Percentiles rank a stretch among this genome's conserved stretches.
phyloP scores from a whole-genome alignment of 2,113 vertebrate species.

The Catagonus wagneri region DNA sequence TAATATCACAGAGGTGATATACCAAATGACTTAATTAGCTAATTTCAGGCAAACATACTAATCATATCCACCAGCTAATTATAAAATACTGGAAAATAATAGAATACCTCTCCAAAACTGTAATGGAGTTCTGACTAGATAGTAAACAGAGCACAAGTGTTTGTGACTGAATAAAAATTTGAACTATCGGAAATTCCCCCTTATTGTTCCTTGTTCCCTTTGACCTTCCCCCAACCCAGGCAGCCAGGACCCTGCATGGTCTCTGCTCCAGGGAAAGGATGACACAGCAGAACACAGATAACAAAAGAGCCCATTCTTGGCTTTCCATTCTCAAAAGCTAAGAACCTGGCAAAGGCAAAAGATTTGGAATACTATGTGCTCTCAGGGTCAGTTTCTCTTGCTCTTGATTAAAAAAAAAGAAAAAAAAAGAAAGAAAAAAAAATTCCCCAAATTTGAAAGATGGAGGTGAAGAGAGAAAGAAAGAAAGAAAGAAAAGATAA shows the following conservation, averaged over 20 bases:
- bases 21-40: slow-evolving; percentile 42
- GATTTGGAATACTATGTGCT: not conserved
- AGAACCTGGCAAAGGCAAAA: slow-evolving; percentile 37
- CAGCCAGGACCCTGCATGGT: not conserved
- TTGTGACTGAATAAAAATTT: not conserved
- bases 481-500: not conserved
- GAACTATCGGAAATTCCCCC: not conserved
- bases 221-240: slow-evolving; percentile 39
- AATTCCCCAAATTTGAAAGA: not conserved
- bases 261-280: slow-evolving; percentile 31
- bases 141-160: not conserved
- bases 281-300: slow-evolving; percentile 74
- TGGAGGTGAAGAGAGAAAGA: not conserved
- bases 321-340: slow-evolving; percentile 45
- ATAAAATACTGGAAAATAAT: slow-evolving; percentile 49
- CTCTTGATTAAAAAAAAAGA: not conserved
- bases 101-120: not conserved
- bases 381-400: not conserved
- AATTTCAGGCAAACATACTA: slow-evolving; percentile 11
- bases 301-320: slow-evolving; percentile 71
- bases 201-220: not conserved
- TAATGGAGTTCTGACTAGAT: not conserved
- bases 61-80: slow-evolving; percentile 26
- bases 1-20: not conserved
- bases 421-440: no score